phyloP scores from a whole-genome alignment of 2,113 vertebrate genomes.

The Nibea coibor region DNA sequence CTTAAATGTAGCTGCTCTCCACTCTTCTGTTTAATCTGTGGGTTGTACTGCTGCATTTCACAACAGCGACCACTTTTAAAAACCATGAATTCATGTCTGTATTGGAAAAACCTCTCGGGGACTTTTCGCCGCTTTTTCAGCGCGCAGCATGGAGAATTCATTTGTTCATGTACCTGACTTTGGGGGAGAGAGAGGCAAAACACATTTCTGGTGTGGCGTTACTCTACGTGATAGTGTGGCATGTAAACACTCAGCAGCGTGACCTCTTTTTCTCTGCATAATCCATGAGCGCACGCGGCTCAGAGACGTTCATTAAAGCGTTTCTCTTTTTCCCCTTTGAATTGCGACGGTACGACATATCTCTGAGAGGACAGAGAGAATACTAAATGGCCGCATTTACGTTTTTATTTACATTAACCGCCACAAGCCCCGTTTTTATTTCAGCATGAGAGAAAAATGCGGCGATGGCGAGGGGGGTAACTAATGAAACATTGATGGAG shows the following conservation, averaged over 20 bases:
- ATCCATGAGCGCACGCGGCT: constrained; percentile 53
- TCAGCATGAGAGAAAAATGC: background rate
- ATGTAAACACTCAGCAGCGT: constrained; percentile 45
- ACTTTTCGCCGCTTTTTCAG: constrained; percentile 19
- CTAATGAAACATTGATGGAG: constrained; percentile 79
- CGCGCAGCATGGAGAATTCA: constrained; percentile 9
- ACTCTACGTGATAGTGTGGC: background rate
- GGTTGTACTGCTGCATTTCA: constrained; percentile 17
- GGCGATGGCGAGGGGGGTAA: background rate
- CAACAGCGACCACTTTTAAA: background rate
- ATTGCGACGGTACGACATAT: constrained; percentile 20
- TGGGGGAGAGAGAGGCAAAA: background rate
- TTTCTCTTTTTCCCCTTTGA: background rate
- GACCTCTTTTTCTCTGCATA: constrained; percentile 50
- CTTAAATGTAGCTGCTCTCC: background rate
- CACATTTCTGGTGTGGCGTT: constrained; percentile 10
- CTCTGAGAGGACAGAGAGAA: constrained; percentile 46
- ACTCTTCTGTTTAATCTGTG: constrained; percentile 4
- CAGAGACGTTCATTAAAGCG: constrained; percentile 56
- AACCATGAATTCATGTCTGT: constrained; percentile 18
- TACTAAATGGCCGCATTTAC: constrained; percentile 59
- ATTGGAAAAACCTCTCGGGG: constrained; percentile 7
- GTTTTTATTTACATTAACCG: constrained; percentile 64
- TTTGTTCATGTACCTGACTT: constrained; percentile 15
- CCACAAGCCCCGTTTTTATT: constrained; percentile 29